phyloP scores from a whole-genome alignment of 2,888 invertebrate genomes.

The Drosophila borborema region DNA sequence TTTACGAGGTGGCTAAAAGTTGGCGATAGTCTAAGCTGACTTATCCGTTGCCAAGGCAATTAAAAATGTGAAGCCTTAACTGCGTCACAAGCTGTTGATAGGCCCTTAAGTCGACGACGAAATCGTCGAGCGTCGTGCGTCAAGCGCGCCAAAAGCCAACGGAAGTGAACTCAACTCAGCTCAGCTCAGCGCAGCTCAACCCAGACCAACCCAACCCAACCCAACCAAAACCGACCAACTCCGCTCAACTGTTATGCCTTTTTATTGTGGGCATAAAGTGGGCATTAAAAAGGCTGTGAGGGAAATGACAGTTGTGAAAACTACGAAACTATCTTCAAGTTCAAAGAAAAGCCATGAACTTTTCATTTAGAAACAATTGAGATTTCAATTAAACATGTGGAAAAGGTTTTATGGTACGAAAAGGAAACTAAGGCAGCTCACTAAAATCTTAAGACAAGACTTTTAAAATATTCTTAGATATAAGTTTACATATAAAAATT shows the following conservation, averaged over 20 bases:
- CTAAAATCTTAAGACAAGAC: not conserved
- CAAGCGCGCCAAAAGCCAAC: not conserved
- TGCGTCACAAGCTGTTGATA: conserved; percentile 68
- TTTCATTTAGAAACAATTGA: conserved; percentile 4
- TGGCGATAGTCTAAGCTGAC: conserved; percentile 53
- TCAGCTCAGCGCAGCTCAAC: not conserved
- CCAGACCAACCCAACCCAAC: not conserved
- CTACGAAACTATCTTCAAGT: not conserved
- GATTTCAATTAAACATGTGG: conserved; percentile 5
- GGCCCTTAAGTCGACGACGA: conserved; percentile 54
- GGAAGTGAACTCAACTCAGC: not conserved
- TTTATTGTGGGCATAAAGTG: conserved; percentile 5
- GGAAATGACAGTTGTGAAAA: not conserved
- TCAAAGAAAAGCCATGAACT: conserved; percentile 3
- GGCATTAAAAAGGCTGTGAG: not conserved
- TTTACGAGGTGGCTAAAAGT: conserved; percentile 72
- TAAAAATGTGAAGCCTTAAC: conserved; percentile 73
- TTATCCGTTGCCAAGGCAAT: conserved; percentile 69
- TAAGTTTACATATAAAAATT: too few species aligned
- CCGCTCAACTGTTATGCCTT: not conserved
- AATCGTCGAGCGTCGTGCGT: conserved; percentile 39
- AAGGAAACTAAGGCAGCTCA: not conserved
- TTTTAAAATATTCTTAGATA: not conserved
- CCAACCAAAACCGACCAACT: not conserved
- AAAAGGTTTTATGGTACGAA: not conserved